These are phyloP conservation scores for Pipistrellus kuhlii DNA, from an alignment of 2,797 vertebrate genomes.

Conservation along the genomic window DNA sequence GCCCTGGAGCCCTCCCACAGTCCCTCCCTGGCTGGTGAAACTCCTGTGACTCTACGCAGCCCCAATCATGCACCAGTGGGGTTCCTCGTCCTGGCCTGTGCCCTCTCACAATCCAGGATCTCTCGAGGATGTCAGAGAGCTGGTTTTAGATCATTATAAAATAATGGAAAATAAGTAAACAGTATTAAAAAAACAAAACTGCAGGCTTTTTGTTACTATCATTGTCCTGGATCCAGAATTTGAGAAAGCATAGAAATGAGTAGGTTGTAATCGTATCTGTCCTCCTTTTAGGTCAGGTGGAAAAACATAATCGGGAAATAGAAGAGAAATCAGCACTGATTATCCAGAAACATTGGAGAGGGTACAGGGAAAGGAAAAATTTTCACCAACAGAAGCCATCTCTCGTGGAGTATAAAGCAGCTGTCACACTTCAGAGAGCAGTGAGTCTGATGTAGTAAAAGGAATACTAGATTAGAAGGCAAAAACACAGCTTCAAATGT, in stretches of 20 bases:
- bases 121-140: too few species aligned
- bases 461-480: conserved; percentile 48
- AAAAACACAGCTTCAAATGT: conserved; percentile 60
- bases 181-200: conserved; percentile 54
- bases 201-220: neutral
- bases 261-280: conserved; percentile 76
- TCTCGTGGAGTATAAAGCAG: conserved; percentile 88
- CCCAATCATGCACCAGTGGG: too few species aligned
- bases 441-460: conserved; percentile 84
- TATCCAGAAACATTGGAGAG: conserved; percentile 96
- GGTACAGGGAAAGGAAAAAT: conserved; percentile 89
- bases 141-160: conserved; percentile 49
- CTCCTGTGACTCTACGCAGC: too few species aligned
- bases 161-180: conserved; percentile 30
- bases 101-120: too few species aligned
- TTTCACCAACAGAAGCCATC: conserved; percentile 87
- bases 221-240: conserved; percentile 51
- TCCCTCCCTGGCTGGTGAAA: too few species aligned
- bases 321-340: conserved; percentile 91
- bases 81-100: too few species aligned
- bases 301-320: conserved; percentile 91
- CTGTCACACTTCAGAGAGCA: conserved; percentile 90
- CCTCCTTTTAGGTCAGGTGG: conserved; percentile 91
- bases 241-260: conserved; percentile 56
- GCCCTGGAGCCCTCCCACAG: too few species aligned